Evolutionary conservation across 2,113 vertebrate genomes (phyloP).

Genomic region (Cyanistes caeruleus): DNA sequence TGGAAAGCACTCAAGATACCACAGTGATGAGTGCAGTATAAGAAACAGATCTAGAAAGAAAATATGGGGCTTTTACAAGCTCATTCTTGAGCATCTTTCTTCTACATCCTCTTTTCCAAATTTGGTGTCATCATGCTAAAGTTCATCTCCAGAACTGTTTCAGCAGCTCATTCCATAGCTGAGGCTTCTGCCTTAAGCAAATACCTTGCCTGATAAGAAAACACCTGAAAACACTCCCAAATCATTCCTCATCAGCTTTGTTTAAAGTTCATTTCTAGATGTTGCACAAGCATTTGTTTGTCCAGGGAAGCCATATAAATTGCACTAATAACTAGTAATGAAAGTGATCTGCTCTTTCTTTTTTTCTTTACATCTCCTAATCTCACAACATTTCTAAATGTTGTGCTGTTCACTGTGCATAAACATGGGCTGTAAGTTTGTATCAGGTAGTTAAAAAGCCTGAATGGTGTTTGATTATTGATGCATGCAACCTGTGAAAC

Average conservation of each 20-base stretch:
- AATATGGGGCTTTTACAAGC: conserved; percentile 53
- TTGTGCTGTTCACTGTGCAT: neutral
- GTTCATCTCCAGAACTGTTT: neutral
- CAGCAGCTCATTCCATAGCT: neutral
- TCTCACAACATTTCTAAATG: neutral
- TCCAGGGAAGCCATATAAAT: neutral
- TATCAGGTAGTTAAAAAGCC: neutral
- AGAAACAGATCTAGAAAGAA: conserved; percentile 59
- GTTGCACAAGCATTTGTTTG: neutral
- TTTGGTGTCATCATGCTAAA: neutral
- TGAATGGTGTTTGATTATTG: neutral
- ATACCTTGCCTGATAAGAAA: neutral
- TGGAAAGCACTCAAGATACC: conserved; percentile 69
- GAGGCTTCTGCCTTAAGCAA: neutral
- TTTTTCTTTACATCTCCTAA: neutral
- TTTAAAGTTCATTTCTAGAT: neutral
- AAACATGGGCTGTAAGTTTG: neutral
- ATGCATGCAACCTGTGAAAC: neutral
- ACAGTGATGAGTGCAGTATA: conserved; percentile 64
- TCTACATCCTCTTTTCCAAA: conserved; percentile 20
- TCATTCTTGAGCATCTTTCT: conserved; percentile 50
- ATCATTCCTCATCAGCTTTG: neutral
- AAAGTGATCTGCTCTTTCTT: neutral
- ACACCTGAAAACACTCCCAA: neutral
- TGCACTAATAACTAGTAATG: neutral